Evolutionary conservation across 2,113 vertebrate genomes (phyloP).

Genomic region (Clarias magur): DNA sequence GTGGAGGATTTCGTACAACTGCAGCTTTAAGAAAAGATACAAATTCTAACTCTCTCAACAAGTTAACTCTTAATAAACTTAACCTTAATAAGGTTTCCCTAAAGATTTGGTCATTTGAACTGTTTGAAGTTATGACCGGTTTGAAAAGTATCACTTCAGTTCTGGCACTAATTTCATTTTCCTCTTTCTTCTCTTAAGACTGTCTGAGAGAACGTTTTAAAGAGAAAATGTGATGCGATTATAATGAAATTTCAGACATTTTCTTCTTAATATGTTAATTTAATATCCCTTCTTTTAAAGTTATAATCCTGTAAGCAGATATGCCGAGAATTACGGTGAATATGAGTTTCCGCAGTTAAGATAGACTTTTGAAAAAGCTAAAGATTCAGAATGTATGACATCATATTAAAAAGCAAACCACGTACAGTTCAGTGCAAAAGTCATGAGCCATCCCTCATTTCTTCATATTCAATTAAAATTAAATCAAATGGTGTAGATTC

Average conservation of each 20-base stretch:
- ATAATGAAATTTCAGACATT: constrained; percentile 6
- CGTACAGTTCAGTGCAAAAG: too few species aligned
- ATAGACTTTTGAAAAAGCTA: neutral
- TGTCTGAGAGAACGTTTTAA: neutral
- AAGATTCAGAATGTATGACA: neutral
- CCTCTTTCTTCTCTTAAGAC: neutral
- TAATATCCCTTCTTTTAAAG: neutral
- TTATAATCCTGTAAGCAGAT: neutral
- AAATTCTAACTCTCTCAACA: neutral
- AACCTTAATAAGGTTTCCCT: too few species aligned
- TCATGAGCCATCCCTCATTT: too few species aligned
- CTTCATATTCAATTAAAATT: too few species aligned
- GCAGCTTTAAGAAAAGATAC: neutral
- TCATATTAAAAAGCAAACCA: neutral
- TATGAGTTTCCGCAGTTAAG: neutral
- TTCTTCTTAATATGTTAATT: constrained; percentile 2
- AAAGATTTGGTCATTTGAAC: neutral
- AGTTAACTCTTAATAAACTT: neutral
- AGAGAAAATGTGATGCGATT: neutral
- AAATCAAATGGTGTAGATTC: too few species aligned
- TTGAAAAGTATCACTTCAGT: neutral
- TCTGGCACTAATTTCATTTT: constrained; percentile 12
- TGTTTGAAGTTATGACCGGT: neutral
- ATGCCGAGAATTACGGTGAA: neutral
- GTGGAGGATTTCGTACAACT: neutral